Conservation (phyloP, 2,888 invertebrate genomes). For the Apomyelois bistriatella region DNA sequence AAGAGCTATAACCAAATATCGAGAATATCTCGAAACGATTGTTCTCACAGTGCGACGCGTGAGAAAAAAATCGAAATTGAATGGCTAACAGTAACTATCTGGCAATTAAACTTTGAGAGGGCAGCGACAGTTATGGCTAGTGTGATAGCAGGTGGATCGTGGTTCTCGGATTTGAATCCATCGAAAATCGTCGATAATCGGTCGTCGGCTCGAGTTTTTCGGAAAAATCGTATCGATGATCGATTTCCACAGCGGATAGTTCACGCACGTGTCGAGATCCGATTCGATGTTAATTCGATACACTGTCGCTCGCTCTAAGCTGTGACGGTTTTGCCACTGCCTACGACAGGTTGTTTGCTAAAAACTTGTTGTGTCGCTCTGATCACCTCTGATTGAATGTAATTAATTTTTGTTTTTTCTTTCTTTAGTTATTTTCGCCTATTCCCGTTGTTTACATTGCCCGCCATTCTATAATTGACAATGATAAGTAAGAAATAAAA, state of each 20-base stretch:
- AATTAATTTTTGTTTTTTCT: conserved; percentile 21
- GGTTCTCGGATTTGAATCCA: conserved; percentile 60
- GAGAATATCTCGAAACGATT: conserved; percentile 49
- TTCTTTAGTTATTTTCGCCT: conserved; percentile 1
- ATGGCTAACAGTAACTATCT: conserved; percentile 70
- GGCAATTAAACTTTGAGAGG: conserved; percentile 66
- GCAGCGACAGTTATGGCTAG: conserved; percentile 63
- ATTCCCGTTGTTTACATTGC: no score
- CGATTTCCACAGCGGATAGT: conserved; percentile 75
- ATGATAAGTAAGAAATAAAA: no score
- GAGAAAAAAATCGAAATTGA: conserved; percentile 65
- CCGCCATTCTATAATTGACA: no score
- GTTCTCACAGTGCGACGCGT: conserved; percentile 69
- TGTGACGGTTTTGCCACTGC: conserved; percentile 27
- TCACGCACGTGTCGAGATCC: conserved; percentile 66
- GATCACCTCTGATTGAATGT: conserved; percentile 28
- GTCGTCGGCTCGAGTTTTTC: conserved; percentile 60
- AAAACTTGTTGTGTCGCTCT: conserved; percentile 27
- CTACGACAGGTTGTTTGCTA: conserved; percentile 43
- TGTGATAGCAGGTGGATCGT: conserved; percentile 67
- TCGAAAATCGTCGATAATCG: conserved; percentile 65
- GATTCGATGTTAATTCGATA: conserved; percentile 49
- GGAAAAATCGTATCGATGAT: conserved; percentile 63
- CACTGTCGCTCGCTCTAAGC: conserved; percentile 46
- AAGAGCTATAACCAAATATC: conserved; percentile 49